Evolutionary conservation across 1,140 invertebrate genomes (phyloP), one percentile per base, ranked within the genome.

Genomic region (Choristoneura fumiferana): DNA sequence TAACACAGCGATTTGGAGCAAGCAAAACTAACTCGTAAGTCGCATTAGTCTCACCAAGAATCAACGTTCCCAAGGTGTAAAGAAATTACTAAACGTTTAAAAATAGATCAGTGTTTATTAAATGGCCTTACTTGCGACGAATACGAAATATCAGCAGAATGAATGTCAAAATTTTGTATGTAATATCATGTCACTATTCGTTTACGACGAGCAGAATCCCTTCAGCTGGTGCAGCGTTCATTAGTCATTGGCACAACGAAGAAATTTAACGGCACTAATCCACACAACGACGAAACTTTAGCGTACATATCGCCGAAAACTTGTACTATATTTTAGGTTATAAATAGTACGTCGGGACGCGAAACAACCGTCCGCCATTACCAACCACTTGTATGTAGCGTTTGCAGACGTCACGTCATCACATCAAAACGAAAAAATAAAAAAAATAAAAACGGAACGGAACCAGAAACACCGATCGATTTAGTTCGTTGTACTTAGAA

Each of bases 321-420:
- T 89, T 82, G 80, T 87, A 84, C 81, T 88, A 84, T 88, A 84
- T 87, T 90, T 89, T 88, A 90, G 87, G 88, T 90, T 90, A 90
- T 89, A 89, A 90, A 90, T 90, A 90, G 88, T 86, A 81, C 83
- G 84, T 83, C 81, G 78, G 78, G 83, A 89, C 87, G 85, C 84
- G 87, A 84, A 87, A 87, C 85, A 84, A 85, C 82, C 76, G 82
- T 86, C 82, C 88, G 88, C 88, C 88, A 89, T 90, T 90, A 89
- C 84, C 76, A 72, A 84, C 77, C 76, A 86, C 84, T 87, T 85
- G 80, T 85, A 49, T 81, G 76, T 84, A 82, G 62, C 76, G 71
- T 83, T 77, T 68, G 62, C 66, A 71, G 70, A 75, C 74, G 78
- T 81, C 82, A 89, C 86, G 84, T 87, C 87, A 87, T 81, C 82